Base-by-base conservation (phyloP, 2,797 vertebrate species). In the Ispidina lecontei region DNA sequence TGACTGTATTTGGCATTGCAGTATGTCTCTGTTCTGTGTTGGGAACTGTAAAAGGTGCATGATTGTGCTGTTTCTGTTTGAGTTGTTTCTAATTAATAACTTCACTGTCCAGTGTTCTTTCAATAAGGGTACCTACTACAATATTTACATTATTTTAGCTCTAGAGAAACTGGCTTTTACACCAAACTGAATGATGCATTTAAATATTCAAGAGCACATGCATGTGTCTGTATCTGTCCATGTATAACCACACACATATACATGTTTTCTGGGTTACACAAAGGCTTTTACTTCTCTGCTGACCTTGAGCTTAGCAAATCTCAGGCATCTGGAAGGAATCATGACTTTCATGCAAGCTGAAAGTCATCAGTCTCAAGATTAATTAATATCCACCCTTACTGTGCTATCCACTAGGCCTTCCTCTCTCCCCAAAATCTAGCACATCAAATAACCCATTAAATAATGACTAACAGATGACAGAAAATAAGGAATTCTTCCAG, bases 101-200 rank as follows among this genome's bases (percentile, higher is more conserved):
- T 96, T 96, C 95, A 95, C 91, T 97, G 95, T 97, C 97, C 97
- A 97, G 97, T 97, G 97, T 97, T 97, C 97, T 98, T 98, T 98
- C 98, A 98, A 98, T 98, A 98, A 97, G 96, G 97, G 97, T 98
- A 97, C 97, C 97, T 93, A 84, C 60, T 78, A 68, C 35, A 95
- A 67, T 56, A 84, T 55, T 96, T 89, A 60, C 71, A 65, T 90
- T 79, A 83, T 81, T 96, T 93, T 88, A 92, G n/a, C 7, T 46
- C 11, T 62, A 74, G 60, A 78, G 29, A 88, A 94, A 78, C 41
- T 67, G 56, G 39, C 47, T 84, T 93, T 83, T 85, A 75, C 87
- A 79, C 75, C 90, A 93, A 81, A 92, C 72, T 82, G 96, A 97
- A 97, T 97, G 97, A 98, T 97, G 96, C 97, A 88, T 89, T 62